A percentile compares a stretch with the other conserved stretches of the same genome.
These are phyloP conservation scores for Phymatocera aterrima DNA, from an alignment of 2,888 invertebrate genomes.

Conservation along the genomic window DNA sequence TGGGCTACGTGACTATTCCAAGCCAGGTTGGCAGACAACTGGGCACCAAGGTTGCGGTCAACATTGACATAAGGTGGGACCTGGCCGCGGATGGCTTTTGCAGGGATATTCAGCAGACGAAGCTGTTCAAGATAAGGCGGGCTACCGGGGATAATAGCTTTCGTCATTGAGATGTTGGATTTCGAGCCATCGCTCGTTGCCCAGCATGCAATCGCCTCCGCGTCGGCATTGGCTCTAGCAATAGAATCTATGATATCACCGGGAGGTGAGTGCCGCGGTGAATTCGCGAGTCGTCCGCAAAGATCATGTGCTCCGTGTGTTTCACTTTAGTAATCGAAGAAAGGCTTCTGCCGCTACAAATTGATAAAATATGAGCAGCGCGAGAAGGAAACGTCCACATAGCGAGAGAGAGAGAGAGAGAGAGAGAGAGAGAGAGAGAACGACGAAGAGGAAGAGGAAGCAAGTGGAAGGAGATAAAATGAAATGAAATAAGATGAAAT, in stretches of 20 bases:
- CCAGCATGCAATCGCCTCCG: neutral
- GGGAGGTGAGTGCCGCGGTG: neutral
- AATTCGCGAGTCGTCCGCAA: conserved; percentile 45
- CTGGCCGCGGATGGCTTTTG: neutral
- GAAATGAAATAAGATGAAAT: conserved; percentile 24
- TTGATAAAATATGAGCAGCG: too few species aligned
- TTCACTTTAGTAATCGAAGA: neutral
- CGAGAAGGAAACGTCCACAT: too few species aligned
- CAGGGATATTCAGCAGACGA: neutral
- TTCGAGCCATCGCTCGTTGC: neutral
- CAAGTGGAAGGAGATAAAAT: neutral
- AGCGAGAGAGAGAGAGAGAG: neutral
- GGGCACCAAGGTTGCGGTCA: conserved; percentile 2
- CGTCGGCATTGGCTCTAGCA: neutral
- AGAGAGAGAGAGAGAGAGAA: neutral
- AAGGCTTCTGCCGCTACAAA: too few species aligned
- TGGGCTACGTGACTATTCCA: conserved; percentile 27
- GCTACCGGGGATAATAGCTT: neutral
- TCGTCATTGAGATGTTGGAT: neutral
- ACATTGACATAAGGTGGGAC: neutral
- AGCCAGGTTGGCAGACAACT: neutral
- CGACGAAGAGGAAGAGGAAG: neutral
- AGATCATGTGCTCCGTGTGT: conserved; percentile 4
- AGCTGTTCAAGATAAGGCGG: neutral
- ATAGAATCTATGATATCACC: neutral